phyloP scores from a whole-genome alignment of 2,113 vertebrate genomes.

The Aegypius monachus region DNA sequence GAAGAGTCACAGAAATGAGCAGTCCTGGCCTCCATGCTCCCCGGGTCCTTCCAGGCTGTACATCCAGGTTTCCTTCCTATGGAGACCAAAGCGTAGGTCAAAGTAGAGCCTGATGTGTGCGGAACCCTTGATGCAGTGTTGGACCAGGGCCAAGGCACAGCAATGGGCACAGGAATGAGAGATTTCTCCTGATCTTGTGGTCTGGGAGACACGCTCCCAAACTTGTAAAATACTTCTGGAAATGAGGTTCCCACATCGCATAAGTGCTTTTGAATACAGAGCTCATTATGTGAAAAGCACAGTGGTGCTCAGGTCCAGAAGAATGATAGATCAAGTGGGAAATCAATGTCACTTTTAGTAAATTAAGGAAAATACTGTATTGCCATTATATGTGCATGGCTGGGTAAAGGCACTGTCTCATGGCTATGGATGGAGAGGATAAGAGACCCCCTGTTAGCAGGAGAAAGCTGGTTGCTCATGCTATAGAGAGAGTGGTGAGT shows the following conservation, averaged over 20 bases:
- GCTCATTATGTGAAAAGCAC: background rate
- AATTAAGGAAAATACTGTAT: background rate
- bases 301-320: background rate
- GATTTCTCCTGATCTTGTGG: background rate
- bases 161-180: background rate
- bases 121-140: background rate
- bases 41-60: background rate
- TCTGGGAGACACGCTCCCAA: rapidly evolving
- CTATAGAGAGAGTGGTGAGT: rapidly evolving
- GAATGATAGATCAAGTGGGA: background rate
- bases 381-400: background rate
- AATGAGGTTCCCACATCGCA: background rate
- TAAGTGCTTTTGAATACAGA: background rate
- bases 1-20: background rate
- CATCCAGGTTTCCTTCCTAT: background rate
- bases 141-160: background rate
- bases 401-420: background rate
- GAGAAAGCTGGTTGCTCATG: background rate
- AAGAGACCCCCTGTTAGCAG: background rate
- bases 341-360: background rate
- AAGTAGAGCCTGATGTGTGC: background rate
- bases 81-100: rapidly evolving
- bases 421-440: background rate
- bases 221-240: background rate
- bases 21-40: rapidly evolving